Evolutionary conservation across 30 jellyfish, hydroid and myxozoan genomes (phyloP).

Genomic region (Aurelia sp.): DNA sequence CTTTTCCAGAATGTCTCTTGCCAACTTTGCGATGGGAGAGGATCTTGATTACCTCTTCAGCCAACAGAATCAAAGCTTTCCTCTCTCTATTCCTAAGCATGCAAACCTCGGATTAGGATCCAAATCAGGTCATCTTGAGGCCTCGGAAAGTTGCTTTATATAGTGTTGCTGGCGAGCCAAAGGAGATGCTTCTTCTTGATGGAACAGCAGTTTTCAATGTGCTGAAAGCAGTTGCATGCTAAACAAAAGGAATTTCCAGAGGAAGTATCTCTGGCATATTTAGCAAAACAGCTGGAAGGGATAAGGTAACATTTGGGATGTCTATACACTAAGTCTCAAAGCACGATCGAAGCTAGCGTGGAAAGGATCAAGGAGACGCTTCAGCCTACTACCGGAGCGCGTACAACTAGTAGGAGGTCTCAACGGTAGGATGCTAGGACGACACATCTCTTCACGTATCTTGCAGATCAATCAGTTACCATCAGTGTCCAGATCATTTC

Average conservation of each 20-base stretch:
- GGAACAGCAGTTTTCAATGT: conserved; percentile 12
- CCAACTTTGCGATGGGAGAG: conserved; percentile 28
- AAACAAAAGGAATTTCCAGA: neutral
- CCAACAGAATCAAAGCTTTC: neutral
- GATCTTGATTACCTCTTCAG: neutral
- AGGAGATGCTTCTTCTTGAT: neutral
- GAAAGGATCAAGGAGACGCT: neutral
- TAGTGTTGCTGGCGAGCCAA: neutral
- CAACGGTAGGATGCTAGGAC: neutral
- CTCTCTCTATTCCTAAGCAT: conserved; percentile 18
- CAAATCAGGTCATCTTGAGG: neutral
- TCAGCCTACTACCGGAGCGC: neutral
- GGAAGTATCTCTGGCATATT: neutral
- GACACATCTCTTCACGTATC: neutral
- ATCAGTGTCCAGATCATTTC: neutral
- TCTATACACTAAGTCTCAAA: neutral
- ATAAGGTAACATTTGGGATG: neutral
- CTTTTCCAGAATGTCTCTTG: conserved; percentile 30
- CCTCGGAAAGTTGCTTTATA: too few species aligned
- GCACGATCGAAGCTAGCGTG: neutral
- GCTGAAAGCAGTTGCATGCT: neutral
- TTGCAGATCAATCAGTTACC: neutral
- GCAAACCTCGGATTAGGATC: neutral
- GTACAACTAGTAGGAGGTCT: neutral
- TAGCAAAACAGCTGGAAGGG: neutral